Percentiles rank a stretch among this genome's conserved stretches.
Conservation (phyloP, 2,113 vertebrate species). For the Orthonyx spaldingii region DNA sequence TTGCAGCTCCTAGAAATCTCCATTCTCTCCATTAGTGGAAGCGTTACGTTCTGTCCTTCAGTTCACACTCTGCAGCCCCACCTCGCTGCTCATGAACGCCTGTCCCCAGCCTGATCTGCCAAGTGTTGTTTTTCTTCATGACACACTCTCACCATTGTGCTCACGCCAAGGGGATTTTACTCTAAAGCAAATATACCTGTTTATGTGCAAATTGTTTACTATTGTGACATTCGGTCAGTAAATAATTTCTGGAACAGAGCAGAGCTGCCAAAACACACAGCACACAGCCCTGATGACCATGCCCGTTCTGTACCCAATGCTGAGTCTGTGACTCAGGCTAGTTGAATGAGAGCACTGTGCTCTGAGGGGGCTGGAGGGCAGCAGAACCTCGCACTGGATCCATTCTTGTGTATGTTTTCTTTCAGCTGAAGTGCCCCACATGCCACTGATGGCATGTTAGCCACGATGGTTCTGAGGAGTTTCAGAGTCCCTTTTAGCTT, state of each 20-base stretch:
- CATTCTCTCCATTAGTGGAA: background rate
- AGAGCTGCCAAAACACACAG: background rate
- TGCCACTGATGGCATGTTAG: background rate
- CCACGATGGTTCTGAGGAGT: background rate
- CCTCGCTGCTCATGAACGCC: background rate
- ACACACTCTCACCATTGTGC: background rate
- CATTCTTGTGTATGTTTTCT: background rate
- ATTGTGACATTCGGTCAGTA: background rate
- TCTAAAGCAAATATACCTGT: background rate
- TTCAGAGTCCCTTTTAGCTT: background rate
- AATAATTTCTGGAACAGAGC: background rate
- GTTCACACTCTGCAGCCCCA: background rate
- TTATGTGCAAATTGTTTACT: background rate
- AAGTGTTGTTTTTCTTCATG: background rate
- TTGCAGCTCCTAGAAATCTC: background rate
- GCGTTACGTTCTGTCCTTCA: fast-evolving
- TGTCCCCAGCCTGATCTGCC: background rate
- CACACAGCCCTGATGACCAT: background rate
- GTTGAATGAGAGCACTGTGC: background rate
- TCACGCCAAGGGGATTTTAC: background rate
- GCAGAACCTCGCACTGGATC: background rate
- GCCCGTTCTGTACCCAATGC: background rate
- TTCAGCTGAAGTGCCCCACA: background rate
- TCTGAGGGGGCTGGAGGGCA: background rate
- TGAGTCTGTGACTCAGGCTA: background rate